Evolutionary conservation across 2,888 invertebrate species (phyloP), one percentile per base, ranked within the genome.

Genomic region (Priocnemis perturbator): DNA sequence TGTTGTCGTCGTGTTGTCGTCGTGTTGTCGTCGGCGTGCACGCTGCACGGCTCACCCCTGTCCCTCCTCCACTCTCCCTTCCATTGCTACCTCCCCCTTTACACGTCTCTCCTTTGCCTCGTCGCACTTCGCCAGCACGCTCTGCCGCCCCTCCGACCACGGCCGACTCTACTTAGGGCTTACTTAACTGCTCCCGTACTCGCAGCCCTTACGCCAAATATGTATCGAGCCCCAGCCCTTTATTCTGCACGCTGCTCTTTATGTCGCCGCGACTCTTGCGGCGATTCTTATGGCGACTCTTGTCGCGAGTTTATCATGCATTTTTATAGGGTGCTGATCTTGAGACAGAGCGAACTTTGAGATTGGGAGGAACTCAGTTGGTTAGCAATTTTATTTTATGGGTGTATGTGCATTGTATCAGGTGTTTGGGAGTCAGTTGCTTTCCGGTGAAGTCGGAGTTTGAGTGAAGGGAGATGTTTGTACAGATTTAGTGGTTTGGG

Each of bases 61-160:
- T 56, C 67, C 66, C 68, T 71, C 71, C 67, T 59, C 73, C 69
- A 72, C 67, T 30, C 17, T 19, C 58, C 68, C 21, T 69, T 44
- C 59, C 20, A 11, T 2, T 20, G 5, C 37, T 17, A 23, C 45
- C 26, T 20, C 2, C 26, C 15, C 21, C 23, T 26, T 20, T 30
- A 7, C 57, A 9, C 67, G 60, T 65, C 69, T 64, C 60, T 62
- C 67, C 66, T 61, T 59, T 56, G 60, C 26, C 45, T 30, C 67
- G 62, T 60, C 57, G 1, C 23, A 20, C 44, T n/a, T 59, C 48
- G 45, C 60, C 2, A 7, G n/a, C 37, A 52, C 47, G 21, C 19
- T 44, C 30, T 21, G 19, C 15, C 53, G 56, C 19, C 9, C 45
- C 58, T n/a, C 56, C 15, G 58, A 58, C 66, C 67, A 77, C 76